Conservation (phyloP, 2,113 vertebrate species). For the Casuarius casuarius region DNA sequence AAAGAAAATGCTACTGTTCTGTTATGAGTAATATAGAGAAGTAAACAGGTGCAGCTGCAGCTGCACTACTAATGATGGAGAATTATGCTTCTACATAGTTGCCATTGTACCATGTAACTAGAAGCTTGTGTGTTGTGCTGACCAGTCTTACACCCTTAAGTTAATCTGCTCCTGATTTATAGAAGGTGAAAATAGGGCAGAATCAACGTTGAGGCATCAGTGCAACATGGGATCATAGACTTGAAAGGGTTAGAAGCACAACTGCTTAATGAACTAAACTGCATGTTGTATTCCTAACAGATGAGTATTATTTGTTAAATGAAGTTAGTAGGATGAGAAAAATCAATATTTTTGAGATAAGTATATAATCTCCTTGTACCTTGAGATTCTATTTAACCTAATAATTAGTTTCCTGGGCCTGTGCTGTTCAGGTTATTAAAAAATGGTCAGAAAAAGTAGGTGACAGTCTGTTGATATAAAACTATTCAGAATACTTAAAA, state of each 20-base stretch:
- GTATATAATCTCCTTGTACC: not conserved
- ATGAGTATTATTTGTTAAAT: not conserved
- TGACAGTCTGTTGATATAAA: not conserved
- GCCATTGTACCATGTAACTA: not conserved
- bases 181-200: not conserved
- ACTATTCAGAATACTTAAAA: too few relatives aligned
- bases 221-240: not conserved
- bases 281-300: not conserved
- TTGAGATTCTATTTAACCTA: not conserved
- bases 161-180: not conserved
- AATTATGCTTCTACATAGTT: not conserved
- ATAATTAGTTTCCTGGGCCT: not conserved
- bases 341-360: not conserved
- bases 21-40: not conserved
- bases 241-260: not conserved
- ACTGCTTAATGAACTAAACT: not conserved
- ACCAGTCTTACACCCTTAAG: not conserved
- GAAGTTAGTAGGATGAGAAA: not conserved
- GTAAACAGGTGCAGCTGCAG: slow-evolving; percentile 15
- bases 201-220: not conserved
- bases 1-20: not conserved
- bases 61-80: not conserved
- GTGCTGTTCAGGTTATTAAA: not conserved
- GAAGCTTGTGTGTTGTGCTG: not conserved
- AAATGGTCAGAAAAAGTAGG: not conserved